Evolutionary conservation across 2,113 vertebrate genomes (phyloP).

Genomic region (Carassius gibelio): DNA sequence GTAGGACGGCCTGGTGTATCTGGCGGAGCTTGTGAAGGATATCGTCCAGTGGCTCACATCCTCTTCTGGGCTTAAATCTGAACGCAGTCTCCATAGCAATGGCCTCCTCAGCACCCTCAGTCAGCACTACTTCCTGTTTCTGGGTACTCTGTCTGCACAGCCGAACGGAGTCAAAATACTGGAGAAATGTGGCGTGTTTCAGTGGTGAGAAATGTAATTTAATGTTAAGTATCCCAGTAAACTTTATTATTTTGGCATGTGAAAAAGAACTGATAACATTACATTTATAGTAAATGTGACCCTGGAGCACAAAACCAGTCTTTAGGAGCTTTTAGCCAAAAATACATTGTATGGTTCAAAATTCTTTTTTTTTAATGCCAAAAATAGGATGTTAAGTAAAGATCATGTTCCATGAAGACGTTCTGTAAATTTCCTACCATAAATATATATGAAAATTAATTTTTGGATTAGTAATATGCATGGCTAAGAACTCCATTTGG

Average conservation of each 20-base stretch:
- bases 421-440: too few species aligned
- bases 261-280: not conserved
- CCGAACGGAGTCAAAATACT: constrained; percentile 85
- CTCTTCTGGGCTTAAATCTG: constrained; percentile 80
- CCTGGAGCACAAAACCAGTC: too few species aligned
- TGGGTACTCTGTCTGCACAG: constrained; percentile 85
- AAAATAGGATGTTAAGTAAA: too few species aligned
- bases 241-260: not conserved
- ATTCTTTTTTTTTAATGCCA: too few species aligned
- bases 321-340: too few species aligned
- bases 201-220: constrained; percentile 75
- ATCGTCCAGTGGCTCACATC: constrained; percentile 83
- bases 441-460: too few species aligned
- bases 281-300: not conserved
- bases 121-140: constrained; percentile 88
- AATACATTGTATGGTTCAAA: too few species aligned
- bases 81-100: constrained; percentile 84
- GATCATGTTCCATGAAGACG: too few species aligned
- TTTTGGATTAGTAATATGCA: too few species aligned
- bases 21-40: constrained; percentile 87
- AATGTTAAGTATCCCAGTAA: too few species aligned
- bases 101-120: constrained; percentile 84
- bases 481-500: too few species aligned
- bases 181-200: constrained; percentile 87
- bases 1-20: constrained; percentile 83